A percentile compares a stretch with the other conserved stretches of the same genome.
These are phyloP conservation scores for Cotesia typhae DNA, from an alignment of 1,140 invertebrate genomes.

Conservation along the genomic window DNA sequence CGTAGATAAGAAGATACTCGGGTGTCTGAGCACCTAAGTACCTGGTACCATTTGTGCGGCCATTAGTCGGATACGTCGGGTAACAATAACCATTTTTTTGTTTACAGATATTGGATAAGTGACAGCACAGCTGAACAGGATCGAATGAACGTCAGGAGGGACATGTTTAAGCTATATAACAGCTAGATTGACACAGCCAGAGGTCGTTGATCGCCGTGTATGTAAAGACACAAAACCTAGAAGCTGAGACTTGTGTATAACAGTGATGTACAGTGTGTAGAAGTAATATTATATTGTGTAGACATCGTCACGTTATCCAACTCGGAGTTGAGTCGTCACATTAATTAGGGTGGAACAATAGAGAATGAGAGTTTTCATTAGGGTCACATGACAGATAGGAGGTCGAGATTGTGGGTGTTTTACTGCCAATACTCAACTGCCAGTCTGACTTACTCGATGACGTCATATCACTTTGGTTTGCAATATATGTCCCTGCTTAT, in stretches of 20 bases:
- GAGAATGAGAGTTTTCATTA: constrained; percentile 63
- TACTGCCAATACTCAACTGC: constrained; percentile 40
- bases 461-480: too few relatives aligned
- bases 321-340: constrained; percentile 36
- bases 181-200: not conserved
- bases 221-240: not conserved
- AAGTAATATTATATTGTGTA: too few relatives aligned
- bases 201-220: not conserved
- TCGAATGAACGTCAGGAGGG: constrained; percentile 44
- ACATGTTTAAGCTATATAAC: constrained; percentile 21
- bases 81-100: constrained; percentile 61
- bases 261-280: not conserved
- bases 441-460: not conserved
- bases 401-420: constrained; percentile 60
- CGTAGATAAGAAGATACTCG: not conserved
- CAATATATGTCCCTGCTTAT: not conserved
- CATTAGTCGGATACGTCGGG: constrained; percentile 41
- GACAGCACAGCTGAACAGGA: constrained; percentile 58
- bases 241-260: not conserved
- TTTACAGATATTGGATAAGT: constrained; percentile 66
- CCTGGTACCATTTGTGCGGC: not conserved
- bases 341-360: constrained; percentile 66
- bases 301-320: not conserved
- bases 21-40: not conserved
- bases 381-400: constrained; percentile 55